Percentiles rank a stretch among this genome's conserved stretches.
Evolutionary conservation across 1,140 invertebrate genomes (phyloP).

Genomic region (Oryctes rhinoceros): DNA sequence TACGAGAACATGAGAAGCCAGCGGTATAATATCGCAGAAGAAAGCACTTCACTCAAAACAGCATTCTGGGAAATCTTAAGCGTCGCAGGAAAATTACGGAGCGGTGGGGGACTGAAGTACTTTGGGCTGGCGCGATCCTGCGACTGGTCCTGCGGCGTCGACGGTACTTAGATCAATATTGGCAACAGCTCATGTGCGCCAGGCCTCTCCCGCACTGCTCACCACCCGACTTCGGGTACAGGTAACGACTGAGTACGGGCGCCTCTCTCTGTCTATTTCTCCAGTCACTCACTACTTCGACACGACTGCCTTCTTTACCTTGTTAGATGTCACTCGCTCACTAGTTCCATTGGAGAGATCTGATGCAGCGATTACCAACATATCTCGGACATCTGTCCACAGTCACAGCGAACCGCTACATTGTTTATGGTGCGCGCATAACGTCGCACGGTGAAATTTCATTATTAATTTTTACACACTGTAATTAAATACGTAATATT

Average conservation of each 20-base stretch:
- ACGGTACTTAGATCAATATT: constrained; percentile 54
- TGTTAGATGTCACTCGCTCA: constrained; percentile 31
- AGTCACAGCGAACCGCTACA: not conserved
- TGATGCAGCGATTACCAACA: not conserved
- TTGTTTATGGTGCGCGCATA: not conserved
- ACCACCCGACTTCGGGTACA: constrained; percentile 28
- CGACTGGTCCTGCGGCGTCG: constrained; percentile 53
- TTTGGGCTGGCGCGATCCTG: constrained; percentile 46
- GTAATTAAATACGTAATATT: too few relatives aligned
- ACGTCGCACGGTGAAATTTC: not conserved
- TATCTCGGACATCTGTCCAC: not conserved
- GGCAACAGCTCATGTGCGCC: constrained; percentile 46
- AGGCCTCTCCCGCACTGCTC: constrained; percentile 35
- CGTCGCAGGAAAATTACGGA: constrained; percentile 44
- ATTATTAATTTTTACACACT: not conserved
- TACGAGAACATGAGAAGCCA: constrained; percentile 9
- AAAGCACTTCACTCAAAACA: constrained; percentile 42
- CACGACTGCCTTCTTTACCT: constrained; percentile 23
- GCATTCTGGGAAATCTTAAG: constrained; percentile 38
- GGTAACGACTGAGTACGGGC: constrained; percentile 27
- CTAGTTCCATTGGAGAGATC: not conserved
- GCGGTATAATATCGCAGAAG: constrained; percentile 19
- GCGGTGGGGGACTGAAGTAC: constrained; percentile 42
- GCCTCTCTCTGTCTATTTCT: constrained; percentile 18
- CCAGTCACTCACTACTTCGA: constrained; percentile 11